Evolutionary conservation across 2,113 vertebrate species (phyloP).

Genomic region (Gadus chalcogrammus): DNA sequence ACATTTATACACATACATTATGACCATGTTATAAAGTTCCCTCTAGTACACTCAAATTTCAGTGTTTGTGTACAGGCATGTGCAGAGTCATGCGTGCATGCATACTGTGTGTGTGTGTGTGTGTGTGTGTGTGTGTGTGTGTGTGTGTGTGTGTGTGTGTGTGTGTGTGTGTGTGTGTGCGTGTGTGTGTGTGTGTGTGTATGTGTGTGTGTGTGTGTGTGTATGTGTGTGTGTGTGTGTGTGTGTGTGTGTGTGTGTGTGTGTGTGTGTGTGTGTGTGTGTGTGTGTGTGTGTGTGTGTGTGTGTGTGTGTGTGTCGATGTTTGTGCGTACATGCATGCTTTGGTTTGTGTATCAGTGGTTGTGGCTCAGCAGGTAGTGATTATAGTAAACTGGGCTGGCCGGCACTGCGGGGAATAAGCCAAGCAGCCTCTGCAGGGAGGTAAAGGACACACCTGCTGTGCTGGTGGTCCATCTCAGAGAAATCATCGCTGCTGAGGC

Average conservation of each 20-base stretch:
- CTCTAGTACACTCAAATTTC: no score
- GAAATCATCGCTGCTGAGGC: no score
- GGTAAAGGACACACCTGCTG: background rate
- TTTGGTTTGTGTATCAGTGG: background rate
- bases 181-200: background rate
- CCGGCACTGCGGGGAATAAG: background rate
- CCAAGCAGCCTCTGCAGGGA: background rate
- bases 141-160: background rate
- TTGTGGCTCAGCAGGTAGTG: constrained; percentile 24
- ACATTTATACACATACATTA: no score
- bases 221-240: background rate
- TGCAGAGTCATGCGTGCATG: no score
- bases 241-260: background rate
- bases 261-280: background rate
- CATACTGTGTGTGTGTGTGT: no score
- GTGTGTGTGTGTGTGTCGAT: background rate
- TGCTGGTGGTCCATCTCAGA: background rate
- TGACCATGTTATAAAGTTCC: no score
- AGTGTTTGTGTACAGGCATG: no score
- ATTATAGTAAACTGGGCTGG: constrained; percentile 9
- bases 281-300: constrained; percentile 12
- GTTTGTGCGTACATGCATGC: constrained; percentile 19
- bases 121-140: no score
- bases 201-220: no score
- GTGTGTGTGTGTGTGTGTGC: background rate